Evolutionary conservation across 2,113 vertebrate species (phyloP), one percentile per base, ranked within the genome.

Genomic region (Mustela lutreola): DNA sequence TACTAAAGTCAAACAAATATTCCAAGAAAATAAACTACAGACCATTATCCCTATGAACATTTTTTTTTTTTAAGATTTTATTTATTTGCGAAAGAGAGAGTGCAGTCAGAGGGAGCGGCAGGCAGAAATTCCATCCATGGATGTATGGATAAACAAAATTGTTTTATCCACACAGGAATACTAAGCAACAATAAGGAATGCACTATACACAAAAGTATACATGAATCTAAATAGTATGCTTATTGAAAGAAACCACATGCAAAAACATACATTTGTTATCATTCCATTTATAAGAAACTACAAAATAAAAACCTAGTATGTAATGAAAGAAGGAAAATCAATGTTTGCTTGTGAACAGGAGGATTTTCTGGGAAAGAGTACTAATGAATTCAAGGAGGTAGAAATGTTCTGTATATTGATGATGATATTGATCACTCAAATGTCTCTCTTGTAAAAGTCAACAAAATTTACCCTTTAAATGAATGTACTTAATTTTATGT

Each of bases 241-340:
- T 79, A 26, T 42, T 11, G 5, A 70, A 90, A 26, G 58, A 87
- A 86, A 31, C 22, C 58, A 82, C 39, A 24, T 16, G 48, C 48
- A 92, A 33, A 92, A 58, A 3, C 3, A 1, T 71, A 48, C 7
- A 75, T 70, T 70, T 24, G 42, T 0, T 85, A 45, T 76, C 12
- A 93, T 87, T 93, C 33, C 28, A 14, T 93, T 89, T 70, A 9
- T 28, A 8, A 70, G 56, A 92, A 76, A 63, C 24, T 81, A 21
- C 15, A 87, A 85, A 63, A 56, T 82, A 70, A 33, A 48, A 82
- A 39, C 82, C 1, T 76, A 53, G 8, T 89, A 39, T 18, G 6
- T 45, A 36, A 2, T 86, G 19, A 94, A 76, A 83, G 81, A 94
- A 76, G 78, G 81, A 87, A 91, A 83, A 76, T 89, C 39, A 45